Conservation (phyloP, 2,113 vertebrate genomes). For the Lepidothrix coronata region DNA sequence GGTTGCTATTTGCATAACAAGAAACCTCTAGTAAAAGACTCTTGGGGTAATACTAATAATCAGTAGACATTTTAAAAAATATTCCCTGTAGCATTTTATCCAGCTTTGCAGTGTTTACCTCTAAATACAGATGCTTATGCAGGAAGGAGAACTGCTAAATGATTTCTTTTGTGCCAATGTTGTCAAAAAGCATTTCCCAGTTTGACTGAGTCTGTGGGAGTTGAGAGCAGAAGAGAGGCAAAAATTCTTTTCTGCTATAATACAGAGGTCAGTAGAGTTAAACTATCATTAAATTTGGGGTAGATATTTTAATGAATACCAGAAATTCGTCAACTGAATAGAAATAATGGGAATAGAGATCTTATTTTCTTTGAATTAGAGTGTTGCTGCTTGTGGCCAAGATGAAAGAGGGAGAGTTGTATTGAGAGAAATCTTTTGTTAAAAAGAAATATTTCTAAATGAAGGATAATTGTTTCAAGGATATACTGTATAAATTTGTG, state of each 20-base stretch:
- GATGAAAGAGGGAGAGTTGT: not conserved
- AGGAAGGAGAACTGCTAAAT: not conserved
- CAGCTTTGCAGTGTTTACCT: conserved; percentile 20
- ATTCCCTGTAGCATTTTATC: not conserved
- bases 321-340: not conserved
- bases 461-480: not conserved
- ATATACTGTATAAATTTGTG: not conserved
- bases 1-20: conserved; percentile 25
- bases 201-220: not conserved
- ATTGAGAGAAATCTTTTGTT: not conserved
- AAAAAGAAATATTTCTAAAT: not conserved
- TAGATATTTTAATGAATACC: conserved; percentile 2
- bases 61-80: conserved; percentile 16
- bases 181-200: conserved; percentile 18
- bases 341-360: not conserved
- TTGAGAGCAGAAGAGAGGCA: not conserved
- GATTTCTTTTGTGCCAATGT: not conserved
- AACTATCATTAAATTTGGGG: not conserved
- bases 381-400: not conserved
- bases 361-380: conserved; percentile 2
- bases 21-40: not conserved
- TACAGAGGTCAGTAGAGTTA: conserved; percentile 19
- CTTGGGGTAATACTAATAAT: conserved; percentile 16
- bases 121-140: conserved; percentile 19
- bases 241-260: not conserved